Percentiles rank a stretch among this genome's conserved stretches.
Evolutionary conservation across 2,113 vertebrate genomes (phyloP).

Genomic region (Plestiodon gilberti): DNA sequence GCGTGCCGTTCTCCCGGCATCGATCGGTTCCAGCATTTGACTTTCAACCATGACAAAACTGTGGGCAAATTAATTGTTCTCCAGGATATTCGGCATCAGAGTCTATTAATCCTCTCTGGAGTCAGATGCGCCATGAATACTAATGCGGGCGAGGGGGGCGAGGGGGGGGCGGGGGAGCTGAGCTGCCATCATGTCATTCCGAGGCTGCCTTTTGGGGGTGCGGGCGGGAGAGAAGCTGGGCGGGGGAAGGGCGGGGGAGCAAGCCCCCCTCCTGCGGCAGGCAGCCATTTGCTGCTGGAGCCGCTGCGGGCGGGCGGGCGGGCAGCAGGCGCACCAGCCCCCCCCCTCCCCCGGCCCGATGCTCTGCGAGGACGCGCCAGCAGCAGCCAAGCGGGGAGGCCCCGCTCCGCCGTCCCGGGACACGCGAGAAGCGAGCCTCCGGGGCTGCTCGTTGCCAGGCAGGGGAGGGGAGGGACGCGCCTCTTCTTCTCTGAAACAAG

Average conservation of each 20-base stretch:
- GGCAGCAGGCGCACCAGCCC: no score
- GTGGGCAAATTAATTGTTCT: slow-evolving; percentile 99
- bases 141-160: slow-evolving; percentile 80
- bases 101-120: slow-evolving; percentile 99
- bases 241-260: slow-evolving; percentile 2
- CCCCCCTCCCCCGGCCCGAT: no score
- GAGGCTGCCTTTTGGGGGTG: slow-evolving; percentile 46
- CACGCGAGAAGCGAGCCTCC: no score
- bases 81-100: slow-evolving; percentile 99
- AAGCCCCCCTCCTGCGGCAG: slow-evolving; percentile 25
- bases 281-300: no score
- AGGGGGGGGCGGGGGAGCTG: slow-evolving; percentile 35
- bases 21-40: slow-evolving; percentile 99
- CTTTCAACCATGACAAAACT: slow-evolving; percentile 99
- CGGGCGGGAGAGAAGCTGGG: slow-evolving; percentile 21
- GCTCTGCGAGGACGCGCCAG: no score
- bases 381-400: no score
- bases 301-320: no score
- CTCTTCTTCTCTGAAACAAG: no score
- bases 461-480: no score
- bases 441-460: no score
- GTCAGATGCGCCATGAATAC: slow-evolving; percentile 92
- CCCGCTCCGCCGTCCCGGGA: no score
- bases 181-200: slow-evolving; percentile 81
- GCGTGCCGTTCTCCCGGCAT: slow-evolving; percentile 91